These are phyloP conservation scores for Procambarus clarkii DNA, from an alignment of 1,140 invertebrate genomes.

Conservation along the genomic window DNA sequence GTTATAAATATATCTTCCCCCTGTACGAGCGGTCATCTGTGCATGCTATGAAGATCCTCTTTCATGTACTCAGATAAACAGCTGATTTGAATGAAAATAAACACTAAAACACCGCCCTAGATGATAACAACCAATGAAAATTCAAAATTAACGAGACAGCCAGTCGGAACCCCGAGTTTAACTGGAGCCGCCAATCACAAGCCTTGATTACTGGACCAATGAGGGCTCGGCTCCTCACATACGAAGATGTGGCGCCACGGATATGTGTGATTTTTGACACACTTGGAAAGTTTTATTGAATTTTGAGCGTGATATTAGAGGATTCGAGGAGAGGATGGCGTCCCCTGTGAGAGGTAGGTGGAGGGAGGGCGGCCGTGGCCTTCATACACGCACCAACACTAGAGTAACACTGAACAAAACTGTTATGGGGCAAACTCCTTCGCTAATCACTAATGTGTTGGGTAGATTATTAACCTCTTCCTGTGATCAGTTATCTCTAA, in stretches of 20 bases:
- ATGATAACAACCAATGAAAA: neutral
- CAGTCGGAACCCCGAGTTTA: neutral
- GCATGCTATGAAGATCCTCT: no score
- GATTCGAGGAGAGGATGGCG: neutral
- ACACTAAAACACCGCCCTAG: neutral
- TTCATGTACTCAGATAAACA: neutral
- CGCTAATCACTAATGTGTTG: no score
- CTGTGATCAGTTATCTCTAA: no score
- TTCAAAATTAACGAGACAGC: neutral
- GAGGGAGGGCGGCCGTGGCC: no score
- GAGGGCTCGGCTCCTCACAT: neutral
- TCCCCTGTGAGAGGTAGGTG: neutral
- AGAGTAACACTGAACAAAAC: no score
- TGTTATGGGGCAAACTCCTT: no score
- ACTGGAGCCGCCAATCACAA: neutral
- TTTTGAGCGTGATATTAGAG: neutral
- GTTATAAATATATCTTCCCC: no score
- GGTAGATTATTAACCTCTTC: no score
- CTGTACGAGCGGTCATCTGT: no score
- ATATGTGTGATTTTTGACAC: neutral
- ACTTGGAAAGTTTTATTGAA: neutral
- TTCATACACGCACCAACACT: no score
- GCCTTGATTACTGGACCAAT: neutral
- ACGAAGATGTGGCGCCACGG: neutral
- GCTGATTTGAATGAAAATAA: constrained; percentile 1